phyloP scores from a whole-genome alignment of 1,140 invertebrate species.

The Arctopsyche grandis region DNA sequence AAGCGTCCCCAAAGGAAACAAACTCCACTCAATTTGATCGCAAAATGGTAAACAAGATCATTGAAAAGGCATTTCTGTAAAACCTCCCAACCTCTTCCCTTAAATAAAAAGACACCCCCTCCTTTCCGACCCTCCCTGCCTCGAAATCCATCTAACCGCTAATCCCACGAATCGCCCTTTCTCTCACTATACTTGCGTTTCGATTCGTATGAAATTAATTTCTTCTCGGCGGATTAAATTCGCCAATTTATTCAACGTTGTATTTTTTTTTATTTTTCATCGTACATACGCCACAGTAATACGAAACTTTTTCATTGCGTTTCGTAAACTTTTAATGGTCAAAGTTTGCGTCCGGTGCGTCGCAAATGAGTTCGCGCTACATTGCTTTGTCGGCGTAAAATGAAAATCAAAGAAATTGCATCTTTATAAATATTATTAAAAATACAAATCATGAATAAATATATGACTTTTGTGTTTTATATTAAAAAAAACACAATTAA shows the following conservation, averaged over 20 bases:
- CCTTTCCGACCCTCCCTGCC: background rate
- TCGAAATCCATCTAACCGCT: slow-evolving; percentile 8
- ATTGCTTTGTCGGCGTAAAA: slow-evolving; percentile 7
- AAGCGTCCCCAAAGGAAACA: slow-evolving; percentile 43
- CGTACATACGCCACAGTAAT: too few species aligned
- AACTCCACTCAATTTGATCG: slow-evolving; percentile 37
- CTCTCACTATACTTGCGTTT: too few species aligned
- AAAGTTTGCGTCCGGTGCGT: slow-evolving; percentile 17
- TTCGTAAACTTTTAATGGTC: slow-evolving; percentile 29
- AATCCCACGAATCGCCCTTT: background rate
- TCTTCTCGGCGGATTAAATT: too few species aligned
- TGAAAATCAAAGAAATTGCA: slow-evolving; percentile 1
- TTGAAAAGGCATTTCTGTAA: slow-evolving; percentile 46
- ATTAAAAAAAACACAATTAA: too few species aligned
- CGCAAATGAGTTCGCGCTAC: slow-evolving; percentile 20
- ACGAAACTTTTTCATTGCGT: slow-evolving; percentile 20
- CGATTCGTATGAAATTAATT: too few species aligned
- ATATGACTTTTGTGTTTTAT: too few species aligned
- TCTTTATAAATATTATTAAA: background rate
- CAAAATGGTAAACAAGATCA: slow-evolving; percentile 47
- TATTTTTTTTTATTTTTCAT: too few species aligned
- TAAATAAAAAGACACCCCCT: background rate
- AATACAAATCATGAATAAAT: too few species aligned
- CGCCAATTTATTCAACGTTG: too few species aligned
- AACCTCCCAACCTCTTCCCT: background rate